Percentiles rank a stretch among this genome's conserved stretches.
These are phyloP conservation scores for Anoncus sp. DNA, from an alignment of 2,888 invertebrate species.

Conservation along the genomic window DNA sequence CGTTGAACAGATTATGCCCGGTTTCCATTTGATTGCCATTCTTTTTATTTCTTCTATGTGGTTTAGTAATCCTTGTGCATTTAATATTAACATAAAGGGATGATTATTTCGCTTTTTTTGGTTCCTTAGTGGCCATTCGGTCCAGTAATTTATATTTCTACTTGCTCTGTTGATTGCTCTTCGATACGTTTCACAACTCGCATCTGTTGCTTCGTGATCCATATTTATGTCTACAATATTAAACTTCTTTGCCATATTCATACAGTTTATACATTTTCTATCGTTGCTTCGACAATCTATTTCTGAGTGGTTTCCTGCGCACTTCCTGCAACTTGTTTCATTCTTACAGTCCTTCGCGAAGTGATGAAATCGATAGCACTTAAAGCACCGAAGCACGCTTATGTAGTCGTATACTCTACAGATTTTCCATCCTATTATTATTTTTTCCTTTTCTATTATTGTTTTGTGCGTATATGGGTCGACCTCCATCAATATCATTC, in stretches of 20 bases:
- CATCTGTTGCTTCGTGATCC: neutral
- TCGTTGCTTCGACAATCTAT: neutral
- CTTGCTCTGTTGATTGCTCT: neutral
- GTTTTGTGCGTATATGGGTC: constrained; percentile 4
- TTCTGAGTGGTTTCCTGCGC: neutral
- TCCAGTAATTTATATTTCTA: constrained; percentile 1
- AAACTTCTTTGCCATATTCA: neutral
- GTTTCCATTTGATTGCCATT: constrained; percentile 3
- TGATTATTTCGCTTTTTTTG: neutral
- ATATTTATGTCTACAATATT: neutral
- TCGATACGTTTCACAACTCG: neutral
- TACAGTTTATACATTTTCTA: constrained; percentile 3
- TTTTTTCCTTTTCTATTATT: neutral
- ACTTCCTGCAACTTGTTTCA: neutral
- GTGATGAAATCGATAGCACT: neutral
- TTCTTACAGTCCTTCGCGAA: neutral
- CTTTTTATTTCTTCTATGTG: constrained; percentile 37
- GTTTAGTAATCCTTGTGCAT: constrained; percentile 15
- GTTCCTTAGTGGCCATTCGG: constrained; percentile 21
- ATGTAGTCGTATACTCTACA: neutral
- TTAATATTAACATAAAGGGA: constrained; percentile 1
- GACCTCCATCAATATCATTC: neutral
- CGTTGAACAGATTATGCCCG: constrained; percentile 32
- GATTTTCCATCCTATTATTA: constrained; percentile 6
- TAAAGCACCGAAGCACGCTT: constrained; percentile 1